A percentile compares a stretch with the other conserved stretches of the same genome.
These are phyloP conservation scores for Lithosia quadra DNA, from an alignment of 2,888 invertebrate genomes.

Conservation along the genomic window DNA sequence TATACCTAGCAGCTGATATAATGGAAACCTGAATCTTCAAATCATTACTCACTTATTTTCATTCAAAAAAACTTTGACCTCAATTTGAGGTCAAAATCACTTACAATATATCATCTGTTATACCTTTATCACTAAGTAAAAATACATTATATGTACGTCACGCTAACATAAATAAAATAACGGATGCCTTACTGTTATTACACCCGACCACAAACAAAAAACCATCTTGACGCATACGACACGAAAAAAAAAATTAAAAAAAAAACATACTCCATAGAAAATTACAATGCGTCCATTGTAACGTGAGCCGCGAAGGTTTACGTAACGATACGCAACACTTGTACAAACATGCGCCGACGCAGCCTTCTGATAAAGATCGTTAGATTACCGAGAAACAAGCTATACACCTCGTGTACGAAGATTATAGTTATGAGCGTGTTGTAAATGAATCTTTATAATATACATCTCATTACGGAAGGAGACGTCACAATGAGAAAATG, in stretches of 20 bases:
- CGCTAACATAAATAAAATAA: neutral
- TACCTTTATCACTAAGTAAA: neutral
- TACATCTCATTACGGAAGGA: neutral
- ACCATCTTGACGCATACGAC: neutral
- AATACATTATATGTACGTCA: neutral
- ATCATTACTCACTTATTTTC: neutral
- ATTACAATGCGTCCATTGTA: constrained; percentile 32
- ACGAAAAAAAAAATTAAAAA: neutral
- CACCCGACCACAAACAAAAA: constrained; percentile 6
- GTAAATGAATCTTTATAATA: neutral
- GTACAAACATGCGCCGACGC: constrained; percentile 46
- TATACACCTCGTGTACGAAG: constrained; percentile 13
- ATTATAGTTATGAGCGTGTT: constrained; percentile 15
- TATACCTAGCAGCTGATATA: too few relatives aligned
- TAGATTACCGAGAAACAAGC: constrained; percentile 43
- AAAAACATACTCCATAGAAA: neutral
- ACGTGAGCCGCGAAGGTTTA: constrained; percentile 35
- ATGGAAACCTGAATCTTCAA: too few relatives aligned
- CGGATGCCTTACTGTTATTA: constrained; percentile 10
- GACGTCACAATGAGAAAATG: neutral
- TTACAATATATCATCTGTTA: neutral
- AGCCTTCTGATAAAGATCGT: constrained; percentile 44
- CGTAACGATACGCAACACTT: constrained; percentile 45
- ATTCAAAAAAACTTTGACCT: neutral
- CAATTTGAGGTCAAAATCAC: neutral